Conservation (phyloP, 2,797 vertebrate genomes). For the Austrolebias charrua region DNA sequence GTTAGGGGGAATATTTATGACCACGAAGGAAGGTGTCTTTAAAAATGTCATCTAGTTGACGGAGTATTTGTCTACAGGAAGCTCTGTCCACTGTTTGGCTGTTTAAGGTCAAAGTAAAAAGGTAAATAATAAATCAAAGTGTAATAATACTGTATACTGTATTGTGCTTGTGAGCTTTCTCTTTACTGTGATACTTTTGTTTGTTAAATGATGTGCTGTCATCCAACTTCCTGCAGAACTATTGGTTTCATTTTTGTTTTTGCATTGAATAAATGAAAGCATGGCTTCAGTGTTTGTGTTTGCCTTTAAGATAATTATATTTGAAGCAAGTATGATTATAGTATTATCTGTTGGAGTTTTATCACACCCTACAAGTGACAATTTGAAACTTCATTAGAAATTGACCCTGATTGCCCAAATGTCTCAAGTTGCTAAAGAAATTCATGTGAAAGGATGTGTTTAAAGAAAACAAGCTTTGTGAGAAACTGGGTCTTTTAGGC, state of each 20-base stretch:
- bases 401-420: too few relatives aligned
- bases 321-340: not conserved
- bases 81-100: constrained; percentile 81
- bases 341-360: too few relatives aligned
- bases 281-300: constrained; percentile 71
- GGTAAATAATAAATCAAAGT: constrained; percentile 72
- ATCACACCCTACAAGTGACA: too few relatives aligned
- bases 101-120: constrained; percentile 78
- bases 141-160: constrained; percentile 80
- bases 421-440: too few relatives aligned
- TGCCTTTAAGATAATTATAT: not conserved
- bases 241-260: constrained; percentile 49
- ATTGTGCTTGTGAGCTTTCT: constrained; percentile 80
- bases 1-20: constrained; percentile 63
- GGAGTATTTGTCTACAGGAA: constrained; percentile 59
- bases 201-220: constrained; percentile 85
- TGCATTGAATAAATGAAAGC: constrained; percentile 82
- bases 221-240: constrained; percentile 78
- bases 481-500: too few relatives aligned
- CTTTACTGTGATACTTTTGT: constrained; percentile 78
- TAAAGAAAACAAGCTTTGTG: too few relatives aligned
- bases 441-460: too few relatives aligned
- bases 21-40: constrained; percentile 74
- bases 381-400: too few relatives aligned
- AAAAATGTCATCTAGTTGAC: constrained; percentile 53